Conservation (phyloP, 2,113 vertebrate genomes). For the Phasianus colchicus region DNA sequence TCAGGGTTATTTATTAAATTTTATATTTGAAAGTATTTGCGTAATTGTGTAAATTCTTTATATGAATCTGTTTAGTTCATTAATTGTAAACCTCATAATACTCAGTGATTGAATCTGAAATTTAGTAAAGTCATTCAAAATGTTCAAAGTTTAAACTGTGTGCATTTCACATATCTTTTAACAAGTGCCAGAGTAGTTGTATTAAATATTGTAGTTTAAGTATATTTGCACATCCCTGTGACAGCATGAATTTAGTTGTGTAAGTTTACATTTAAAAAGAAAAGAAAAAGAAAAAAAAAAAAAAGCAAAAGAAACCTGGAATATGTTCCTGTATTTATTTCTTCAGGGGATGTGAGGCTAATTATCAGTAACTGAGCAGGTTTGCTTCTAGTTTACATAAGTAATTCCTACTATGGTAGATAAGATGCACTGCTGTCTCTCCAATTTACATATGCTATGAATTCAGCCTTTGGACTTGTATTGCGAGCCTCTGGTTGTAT, state of each 20-base stretch:
- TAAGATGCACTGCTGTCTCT: constrained; percentile 33
- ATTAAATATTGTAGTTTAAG: constrained; percentile 56
- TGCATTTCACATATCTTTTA: constrained; percentile 57
- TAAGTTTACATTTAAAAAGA: constrained; percentile 2
- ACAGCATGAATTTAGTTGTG: constrained; percentile 28
- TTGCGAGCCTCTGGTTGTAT: constrained; percentile 42
- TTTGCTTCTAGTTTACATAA: neutral
- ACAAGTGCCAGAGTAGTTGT: constrained; percentile 75
- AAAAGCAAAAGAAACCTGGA: constrained; percentile 17
- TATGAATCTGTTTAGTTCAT: constrained; percentile 87
- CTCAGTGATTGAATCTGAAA: constrained; percentile 83
- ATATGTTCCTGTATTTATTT: constrained; percentile 20
- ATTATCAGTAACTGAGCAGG: neutral
- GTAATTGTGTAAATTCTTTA: constrained; percentile 89
- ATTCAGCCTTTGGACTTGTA: constrained; percentile 54
- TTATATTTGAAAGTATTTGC: constrained; percentile 89
- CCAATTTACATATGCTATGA: constrained; percentile 54
- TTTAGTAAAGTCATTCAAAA: constrained; percentile 86
- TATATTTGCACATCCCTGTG: constrained; percentile 56
- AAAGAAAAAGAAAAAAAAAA: neutral
- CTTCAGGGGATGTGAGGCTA: constrained; percentile 34
- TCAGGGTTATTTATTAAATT: constrained; percentile 93
- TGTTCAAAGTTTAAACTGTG: constrained; percentile 78
- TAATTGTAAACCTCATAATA: constrained; percentile 84
- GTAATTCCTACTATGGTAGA: neutral